Conservation (phyloP, 37 sponge, comb jelly and placozoan species). For the Aplysina aerophoba region DNA sequence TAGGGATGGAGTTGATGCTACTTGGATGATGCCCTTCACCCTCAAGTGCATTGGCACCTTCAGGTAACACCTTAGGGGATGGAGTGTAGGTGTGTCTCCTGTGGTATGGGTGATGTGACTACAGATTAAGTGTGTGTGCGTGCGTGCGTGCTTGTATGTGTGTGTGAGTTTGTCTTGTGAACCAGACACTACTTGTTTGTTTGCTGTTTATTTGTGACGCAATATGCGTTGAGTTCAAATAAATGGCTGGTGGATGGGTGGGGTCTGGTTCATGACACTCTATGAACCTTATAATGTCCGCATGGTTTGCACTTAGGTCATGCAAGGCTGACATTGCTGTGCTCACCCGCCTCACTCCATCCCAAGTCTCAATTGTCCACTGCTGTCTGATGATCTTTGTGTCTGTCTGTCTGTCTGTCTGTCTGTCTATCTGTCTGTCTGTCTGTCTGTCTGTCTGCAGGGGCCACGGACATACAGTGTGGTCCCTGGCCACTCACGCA, state of each 20-base stretch:
- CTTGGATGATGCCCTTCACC: slow-evolving; percentile 94
- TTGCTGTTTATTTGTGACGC: not conserved
- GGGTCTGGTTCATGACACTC: too few relatives aligned
- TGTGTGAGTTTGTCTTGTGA: not conserved
- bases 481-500: slow-evolving; percentile 60
- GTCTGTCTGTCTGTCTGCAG: slow-evolving; percentile 19
- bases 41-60: slow-evolving; percentile 96
- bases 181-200: not conserved
- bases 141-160: not conserved
- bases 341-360: not conserved
- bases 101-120: not conserved
- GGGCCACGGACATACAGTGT: slow-evolving; percentile 86
- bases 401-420: not conserved
- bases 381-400: not conserved
- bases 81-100: slow-evolving; percentile 1
- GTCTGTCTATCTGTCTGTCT: not conserved
- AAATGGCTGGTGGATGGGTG: too few relatives aligned
- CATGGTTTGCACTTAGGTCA: too few relatives aligned
- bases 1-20: not conserved
- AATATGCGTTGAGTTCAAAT: too few relatives aligned
- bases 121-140: not conserved
- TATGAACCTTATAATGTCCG: too few relatives aligned
- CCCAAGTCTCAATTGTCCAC: not conserved
- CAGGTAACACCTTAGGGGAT: slow-evolving; percentile 44
- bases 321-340: too few relatives aligned